A percentile compares a stretch with the other conserved stretches of the same genome.
phyloP scores from a whole-genome alignment of 2,888 invertebrate genomes.

The Copidosoma aretas region DNA sequence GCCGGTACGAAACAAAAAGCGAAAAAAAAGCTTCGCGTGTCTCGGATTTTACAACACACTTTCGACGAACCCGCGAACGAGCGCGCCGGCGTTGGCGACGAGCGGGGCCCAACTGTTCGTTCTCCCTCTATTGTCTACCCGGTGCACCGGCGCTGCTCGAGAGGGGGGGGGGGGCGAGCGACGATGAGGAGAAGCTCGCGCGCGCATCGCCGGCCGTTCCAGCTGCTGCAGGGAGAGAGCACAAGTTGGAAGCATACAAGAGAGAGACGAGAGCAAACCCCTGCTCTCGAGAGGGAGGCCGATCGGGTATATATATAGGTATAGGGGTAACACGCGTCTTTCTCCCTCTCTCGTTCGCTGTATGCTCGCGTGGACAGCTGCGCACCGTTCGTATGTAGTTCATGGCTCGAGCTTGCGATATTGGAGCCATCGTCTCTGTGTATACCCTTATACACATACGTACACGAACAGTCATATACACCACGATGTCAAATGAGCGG shows the following conservation, averaged over 20 bases:
- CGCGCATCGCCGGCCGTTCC: constrained; percentile 12
- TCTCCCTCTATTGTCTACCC: too few species aligned
- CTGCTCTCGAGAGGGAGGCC: constrained; percentile 1
- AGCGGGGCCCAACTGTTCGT: background rate
- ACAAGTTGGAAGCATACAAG: background rate
- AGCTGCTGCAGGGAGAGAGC: constrained; percentile 5
- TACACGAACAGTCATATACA: background rate
- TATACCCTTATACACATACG: background rate
- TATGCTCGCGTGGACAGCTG: background rate
- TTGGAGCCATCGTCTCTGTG: background rate
- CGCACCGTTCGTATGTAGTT: background rate
- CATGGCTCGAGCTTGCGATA: background rate
- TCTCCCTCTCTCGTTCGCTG: constrained; percentile 2
- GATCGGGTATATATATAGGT: background rate
- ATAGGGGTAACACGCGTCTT: background rate
- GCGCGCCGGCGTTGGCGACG: constrained; percentile 1
- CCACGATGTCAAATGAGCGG: background rate
- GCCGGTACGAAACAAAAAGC: too few species aligned
- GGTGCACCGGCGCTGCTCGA: background rate
- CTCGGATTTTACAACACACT: too few species aligned
- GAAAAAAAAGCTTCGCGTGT: background rate
- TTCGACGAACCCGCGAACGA: background rate
- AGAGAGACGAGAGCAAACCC: constrained; percentile 10
- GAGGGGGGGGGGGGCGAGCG: background rate
- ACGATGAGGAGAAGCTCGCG: constrained; percentile 8